Base-by-base conservation (phyloP, 2,797 vertebrate genomes). In the Tenualosa thibaudeaui region DNA sequence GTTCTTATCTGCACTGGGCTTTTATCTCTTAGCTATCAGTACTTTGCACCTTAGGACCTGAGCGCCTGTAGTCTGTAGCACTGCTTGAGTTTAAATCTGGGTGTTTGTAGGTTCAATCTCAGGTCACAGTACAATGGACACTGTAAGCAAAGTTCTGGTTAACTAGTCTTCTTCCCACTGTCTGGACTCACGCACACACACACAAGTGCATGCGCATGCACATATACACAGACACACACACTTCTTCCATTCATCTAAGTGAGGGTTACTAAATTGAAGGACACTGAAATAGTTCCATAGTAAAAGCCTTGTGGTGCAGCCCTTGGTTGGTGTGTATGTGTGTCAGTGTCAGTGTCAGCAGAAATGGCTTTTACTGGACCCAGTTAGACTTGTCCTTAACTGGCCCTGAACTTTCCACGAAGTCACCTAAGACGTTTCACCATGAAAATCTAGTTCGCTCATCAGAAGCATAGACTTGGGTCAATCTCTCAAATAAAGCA, bases 181-280 rank as follows among this genome's bases (percentile, higher is more conserved):
- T 43, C 15, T 13, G 40, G 31, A 75, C 31, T 40, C 37, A 75
- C 31, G 40, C 68, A 43, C 68, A 75, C 68, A 1, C 31, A 31
- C 31, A 31, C 31, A 31, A n/a, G n/a, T 31, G 31, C 31, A 31
- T 31, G 31, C 31, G 31, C 31, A 31, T 31, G 31, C 31, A 31
- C 31, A 31, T 31, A 31, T 31, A 75, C 68, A 43, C 31, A 75
- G 37, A 40, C 31, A 43, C 68, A 75, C 68, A 40, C 7, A 68
- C 62, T 31, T 68, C 15, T 75, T 75, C 68, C 3, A 31, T 40
- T 75, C 68, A 75, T 75, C 68, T 75, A 75, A 75, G 68, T 75
- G 68, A 37, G 37, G 68, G 68, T 75, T 75, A 17, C 68, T 75
- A 75, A 75, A 75, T 75, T 75, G 37, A 40, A 75, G 68, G 68